Evolutionary conservation across 2,113 vertebrate genomes (phyloP), one percentile per base, ranked within the genome.

Genomic region (Solea solea): DNA sequence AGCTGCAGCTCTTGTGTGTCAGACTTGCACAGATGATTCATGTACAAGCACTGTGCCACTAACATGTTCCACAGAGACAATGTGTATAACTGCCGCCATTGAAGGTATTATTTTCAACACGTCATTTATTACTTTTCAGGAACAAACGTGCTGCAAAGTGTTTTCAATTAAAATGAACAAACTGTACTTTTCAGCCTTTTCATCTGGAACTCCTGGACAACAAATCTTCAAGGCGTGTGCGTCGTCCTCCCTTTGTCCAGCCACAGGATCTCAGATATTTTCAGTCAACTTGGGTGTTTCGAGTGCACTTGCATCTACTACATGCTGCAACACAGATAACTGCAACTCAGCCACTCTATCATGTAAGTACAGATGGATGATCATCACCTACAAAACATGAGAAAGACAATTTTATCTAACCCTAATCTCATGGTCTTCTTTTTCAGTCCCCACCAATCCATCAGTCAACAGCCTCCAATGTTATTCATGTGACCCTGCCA

Each of bases 181-280:
- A 59, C n/a, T 69, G 13, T 1, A 13, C 16, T 41, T 55, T 61
- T 13, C 2, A 75, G 73, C 9, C 0, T 9, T 2, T 50, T 42
- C 21, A 56, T 13, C 2, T 42, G 64, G 57, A 41, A 16, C 0
- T 5, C 0, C 4, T 12, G 0, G 0, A 0, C n/a, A 2, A 13
- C 44, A 51, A 39, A 34, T 63, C 39, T 40, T 10, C 65, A 69
- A 57, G 15, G 4, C 11, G 1, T 76, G 65, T 57, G 64, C 58
- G 15, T 0, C 58, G 1, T 13, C 51, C 16, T 28, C 64, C 15
- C 14, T 56, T 51, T 76, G 73, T 76, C 51, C 51, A 42, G 7
- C 2, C 3, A 7, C 45, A 21, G 41, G n/a, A 7, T 0, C 3
- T 56, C 45, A 34, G 11, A 56, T 8, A 5, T 60, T 67, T 48